Percentiles rank a stretch among this genome's conserved stretches.
Conservation (phyloP, 2,113 vertebrate genomes). For the Melanerpes aurifrons region DNA sequence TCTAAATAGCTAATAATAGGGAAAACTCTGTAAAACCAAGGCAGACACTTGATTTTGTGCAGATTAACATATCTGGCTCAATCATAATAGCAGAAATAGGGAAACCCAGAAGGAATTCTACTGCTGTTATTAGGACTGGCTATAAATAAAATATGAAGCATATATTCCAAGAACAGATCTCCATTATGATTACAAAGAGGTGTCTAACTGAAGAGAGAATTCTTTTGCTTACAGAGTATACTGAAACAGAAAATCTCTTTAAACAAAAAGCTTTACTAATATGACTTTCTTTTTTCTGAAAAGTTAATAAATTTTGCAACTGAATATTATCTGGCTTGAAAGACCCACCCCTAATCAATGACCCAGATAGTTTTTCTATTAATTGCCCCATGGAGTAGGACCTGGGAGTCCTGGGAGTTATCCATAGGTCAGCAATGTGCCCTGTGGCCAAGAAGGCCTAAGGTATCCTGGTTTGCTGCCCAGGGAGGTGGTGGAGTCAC, state of each 20-base stretch:
- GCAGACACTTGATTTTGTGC: slow-evolving; percentile 34
- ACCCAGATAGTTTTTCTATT: background rate
- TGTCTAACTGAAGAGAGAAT: slow-evolving; percentile 50
- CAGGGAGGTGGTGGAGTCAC: no score
- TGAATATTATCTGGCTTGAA: background rate
- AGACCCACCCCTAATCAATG: background rate
- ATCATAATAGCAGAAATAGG: slow-evolving; percentile 45
- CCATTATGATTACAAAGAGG: slow-evolving; percentile 60
- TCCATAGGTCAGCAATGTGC: no score
- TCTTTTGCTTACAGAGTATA: slow-evolving; percentile 22
- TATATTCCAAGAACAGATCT: slow-evolving; percentile 68
- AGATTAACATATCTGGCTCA: slow-evolving; percentile 53
- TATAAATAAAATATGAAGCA: slow-evolving; percentile 74
- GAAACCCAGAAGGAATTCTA: slow-evolving; percentile 47
- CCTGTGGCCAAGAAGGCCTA: no score
- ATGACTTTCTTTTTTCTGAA: background rate
- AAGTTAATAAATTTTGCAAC: background rate
- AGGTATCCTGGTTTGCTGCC: no score
- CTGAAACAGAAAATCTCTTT: slow-evolving; percentile 6
- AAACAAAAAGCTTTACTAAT: background rate
- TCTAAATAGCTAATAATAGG: slow-evolving; percentile 11
- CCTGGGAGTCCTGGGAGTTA: no score
- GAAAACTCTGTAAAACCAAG: slow-evolving; percentile 2
- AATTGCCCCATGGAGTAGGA: background rate
- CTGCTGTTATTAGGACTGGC: slow-evolving; percentile 56